Evolutionary conservation across 2,113 vertebrate genomes (phyloP).

Genomic region (Aplodontia rufa): DNA sequence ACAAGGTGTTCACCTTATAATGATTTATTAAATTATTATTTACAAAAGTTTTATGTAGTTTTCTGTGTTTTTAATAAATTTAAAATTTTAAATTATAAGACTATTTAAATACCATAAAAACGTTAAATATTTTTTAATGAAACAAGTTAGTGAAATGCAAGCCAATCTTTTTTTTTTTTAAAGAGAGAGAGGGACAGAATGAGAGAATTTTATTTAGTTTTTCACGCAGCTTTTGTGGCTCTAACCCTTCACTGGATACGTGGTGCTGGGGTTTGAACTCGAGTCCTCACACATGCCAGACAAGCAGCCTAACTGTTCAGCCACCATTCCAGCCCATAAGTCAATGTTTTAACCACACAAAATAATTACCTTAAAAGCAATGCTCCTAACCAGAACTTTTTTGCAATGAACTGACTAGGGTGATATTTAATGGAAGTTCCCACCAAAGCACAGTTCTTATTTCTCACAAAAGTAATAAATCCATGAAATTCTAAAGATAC

Average conservation of each 20-base stretch:
- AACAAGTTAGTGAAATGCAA: constrained; percentile 24
- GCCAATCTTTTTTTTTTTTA: too few relatives aligned
- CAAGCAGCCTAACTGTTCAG: too few relatives aligned
- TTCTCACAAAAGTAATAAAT: constrained; percentile 50
- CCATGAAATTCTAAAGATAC: constrained; percentile 29
- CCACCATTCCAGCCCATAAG: too few relatives aligned
- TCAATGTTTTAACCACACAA: background rate
- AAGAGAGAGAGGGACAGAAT: too few relatives aligned
- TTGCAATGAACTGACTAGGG: background rate
- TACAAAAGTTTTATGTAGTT: background rate
- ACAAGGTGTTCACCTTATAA: background rate
- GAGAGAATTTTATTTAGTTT: too few relatives aligned
- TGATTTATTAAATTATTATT: background rate
- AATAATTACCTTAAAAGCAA: constrained; percentile 36
- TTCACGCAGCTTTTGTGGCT: too few relatives aligned
- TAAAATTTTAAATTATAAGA: background rate
- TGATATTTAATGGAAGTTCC: background rate
- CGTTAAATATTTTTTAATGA: background rate
- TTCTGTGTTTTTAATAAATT: background rate
- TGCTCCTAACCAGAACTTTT: background rate
- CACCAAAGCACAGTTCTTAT: background rate
- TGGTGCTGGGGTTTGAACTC: too few relatives aligned
- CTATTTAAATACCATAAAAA: constrained; percentile 29
- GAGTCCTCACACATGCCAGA: too few relatives aligned
- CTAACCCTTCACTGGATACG: too few relatives aligned